These are phyloP conservation scores for Morpho deidamia DNA, from an alignment of 2,888 invertebrate genomes.

Conservation along the genomic window DNA sequence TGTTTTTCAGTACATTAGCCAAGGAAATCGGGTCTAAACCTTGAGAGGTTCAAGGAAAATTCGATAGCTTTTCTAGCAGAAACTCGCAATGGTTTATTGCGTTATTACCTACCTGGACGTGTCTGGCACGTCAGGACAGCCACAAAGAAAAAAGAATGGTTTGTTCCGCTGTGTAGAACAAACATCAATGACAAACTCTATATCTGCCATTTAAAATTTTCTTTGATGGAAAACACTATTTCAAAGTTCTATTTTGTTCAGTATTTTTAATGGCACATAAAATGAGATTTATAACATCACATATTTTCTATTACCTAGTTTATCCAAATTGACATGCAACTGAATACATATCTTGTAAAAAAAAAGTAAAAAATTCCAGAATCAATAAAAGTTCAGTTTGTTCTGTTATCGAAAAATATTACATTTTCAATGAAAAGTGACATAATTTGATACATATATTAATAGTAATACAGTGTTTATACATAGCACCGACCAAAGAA, in stretches of 20 bases:
- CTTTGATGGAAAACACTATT: slow-evolving; percentile 67
- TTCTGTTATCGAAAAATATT: too few species aligned
- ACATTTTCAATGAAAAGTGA: too few species aligned
- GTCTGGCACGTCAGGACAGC: slow-evolving; percentile 70
- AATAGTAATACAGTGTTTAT: slow-evolving; percentile 32
- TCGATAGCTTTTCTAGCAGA: slow-evolving; percentile 76
- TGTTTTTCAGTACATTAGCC: slow-evolving; percentile 39
- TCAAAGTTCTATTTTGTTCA: slow-evolving; percentile 62
- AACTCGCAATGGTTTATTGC: slow-evolving; percentile 77
- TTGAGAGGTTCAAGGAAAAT: slow-evolving; percentile 73
- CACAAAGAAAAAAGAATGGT: slow-evolving; percentile 72
- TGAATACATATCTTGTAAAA: too few species aligned
- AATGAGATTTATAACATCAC: too few species aligned
- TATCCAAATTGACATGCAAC: too few species aligned
- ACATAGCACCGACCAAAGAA: background rate
- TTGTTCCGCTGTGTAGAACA: slow-evolving; percentile 69
- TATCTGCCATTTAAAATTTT: slow-evolving; percentile 60
- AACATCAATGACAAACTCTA: slow-evolving; percentile 25
- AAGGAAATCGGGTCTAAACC: slow-evolving; percentile 62
- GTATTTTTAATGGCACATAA: slow-evolving; percentile 40
- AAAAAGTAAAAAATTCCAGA: too few species aligned
- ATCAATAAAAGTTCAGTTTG: too few species aligned
- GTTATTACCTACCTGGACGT: slow-evolving; percentile 79
- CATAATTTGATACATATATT: slow-evolving; percentile 22
- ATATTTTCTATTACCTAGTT: too few species aligned